Evolutionary conservation across 2,888 invertebrate species (phyloP).

Genomic region (Parnassius apollo): DNA sequence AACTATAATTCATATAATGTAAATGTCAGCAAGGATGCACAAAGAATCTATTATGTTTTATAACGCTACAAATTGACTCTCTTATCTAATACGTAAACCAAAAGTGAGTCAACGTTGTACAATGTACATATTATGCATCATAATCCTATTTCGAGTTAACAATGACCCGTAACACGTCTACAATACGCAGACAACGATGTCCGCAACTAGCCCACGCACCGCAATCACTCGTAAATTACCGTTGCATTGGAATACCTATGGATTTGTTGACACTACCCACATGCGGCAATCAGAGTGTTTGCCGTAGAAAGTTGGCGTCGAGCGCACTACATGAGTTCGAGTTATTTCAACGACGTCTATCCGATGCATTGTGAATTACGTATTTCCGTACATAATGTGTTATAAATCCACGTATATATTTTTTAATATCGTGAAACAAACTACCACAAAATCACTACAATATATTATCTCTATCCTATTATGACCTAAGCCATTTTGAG

Average conservation of each 20-base stretch:
- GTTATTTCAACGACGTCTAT: slow-evolving; percentile 14
- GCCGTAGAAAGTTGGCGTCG: slow-evolving; percentile 19
- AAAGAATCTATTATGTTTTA: slow-evolving; percentile 8
- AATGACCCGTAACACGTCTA: background rate
- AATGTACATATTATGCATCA: slow-evolving; percentile 1
- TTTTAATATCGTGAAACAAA: no score
- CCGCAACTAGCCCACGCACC: slow-evolving; percentile 22
- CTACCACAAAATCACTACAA: no score
- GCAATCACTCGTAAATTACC: slow-evolving; percentile 33
- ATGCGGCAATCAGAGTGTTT: slow-evolving; percentile 28
- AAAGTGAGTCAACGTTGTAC: slow-evolving; percentile 17
- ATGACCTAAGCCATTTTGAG: no score
- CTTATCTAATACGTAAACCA: slow-evolving; percentile 8
- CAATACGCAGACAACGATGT: slow-evolving; percentile 1
- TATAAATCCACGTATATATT: no score
- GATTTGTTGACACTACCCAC: slow-evolving; percentile 34
- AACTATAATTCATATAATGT: no score
- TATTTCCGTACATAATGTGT: no score
- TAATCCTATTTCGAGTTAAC: slow-evolving; percentile 24
- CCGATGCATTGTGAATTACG: no score
- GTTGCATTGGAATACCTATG: slow-evolving; percentile 31
- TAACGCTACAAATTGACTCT: slow-evolving; percentile 3
- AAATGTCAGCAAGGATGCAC: slow-evolving; percentile 1
- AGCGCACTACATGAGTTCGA: slow-evolving; percentile 19
- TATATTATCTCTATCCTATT: no score